Conservation (phyloP, 2,113 vertebrate species). For the Microcebus lehilahytsara region DNA sequence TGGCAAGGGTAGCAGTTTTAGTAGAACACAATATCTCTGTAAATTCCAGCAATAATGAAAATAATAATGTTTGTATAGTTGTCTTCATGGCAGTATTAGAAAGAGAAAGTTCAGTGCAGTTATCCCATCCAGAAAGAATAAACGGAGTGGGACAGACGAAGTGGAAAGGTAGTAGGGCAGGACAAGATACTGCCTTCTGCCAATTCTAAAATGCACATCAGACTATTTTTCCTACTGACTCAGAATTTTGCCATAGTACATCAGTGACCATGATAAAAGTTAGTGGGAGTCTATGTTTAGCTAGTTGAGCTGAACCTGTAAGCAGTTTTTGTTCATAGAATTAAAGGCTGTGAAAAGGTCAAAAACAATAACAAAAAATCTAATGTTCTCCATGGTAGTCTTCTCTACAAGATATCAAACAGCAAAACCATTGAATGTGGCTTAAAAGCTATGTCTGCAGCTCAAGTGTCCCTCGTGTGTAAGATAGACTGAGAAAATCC, state of each 20-base stretch:
- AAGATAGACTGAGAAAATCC: neutral
- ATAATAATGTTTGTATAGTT: neutral
- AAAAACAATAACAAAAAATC: neutral
- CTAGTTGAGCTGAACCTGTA: neutral
- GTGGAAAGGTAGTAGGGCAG: neutral
- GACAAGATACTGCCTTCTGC: too few relatives aligned
- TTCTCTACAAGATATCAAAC: neutral
- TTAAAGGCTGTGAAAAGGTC: neutral
- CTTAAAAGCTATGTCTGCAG: neutral
- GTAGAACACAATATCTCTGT: neutral
- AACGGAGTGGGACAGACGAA: neutral
- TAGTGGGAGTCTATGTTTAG: neutral
- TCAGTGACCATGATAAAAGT: neutral
- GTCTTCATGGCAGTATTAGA: neutral
- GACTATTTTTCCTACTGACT: fast-evolving
- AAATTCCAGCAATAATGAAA: neutral
- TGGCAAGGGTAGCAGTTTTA: neutral
- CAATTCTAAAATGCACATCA: neutral
- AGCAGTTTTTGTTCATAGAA: neutral
- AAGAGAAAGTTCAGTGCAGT: neutral
- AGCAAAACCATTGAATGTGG: neutral
- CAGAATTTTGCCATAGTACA: neutral
- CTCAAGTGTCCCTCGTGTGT: neutral
- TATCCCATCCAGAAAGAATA: neutral
- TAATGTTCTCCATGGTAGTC: neutral